Evolutionary conservation across 2,797 vertebrate species (phyloP), one percentile per base, ranked within the genome.

Genomic region (Pachyuromys duprasi): DNA sequence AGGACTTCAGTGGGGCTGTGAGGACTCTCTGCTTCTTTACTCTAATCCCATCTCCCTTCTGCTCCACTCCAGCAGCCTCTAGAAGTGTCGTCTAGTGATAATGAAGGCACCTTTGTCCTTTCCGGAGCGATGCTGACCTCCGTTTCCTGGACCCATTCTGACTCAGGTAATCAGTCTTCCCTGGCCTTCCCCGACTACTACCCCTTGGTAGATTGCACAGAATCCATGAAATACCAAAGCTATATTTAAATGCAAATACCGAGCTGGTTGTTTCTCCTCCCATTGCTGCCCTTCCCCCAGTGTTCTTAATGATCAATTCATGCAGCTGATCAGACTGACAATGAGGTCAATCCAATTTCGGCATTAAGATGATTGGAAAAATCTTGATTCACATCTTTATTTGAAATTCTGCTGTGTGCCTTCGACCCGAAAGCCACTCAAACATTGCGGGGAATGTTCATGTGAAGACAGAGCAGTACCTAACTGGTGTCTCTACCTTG

Each of bases 61-160:
- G n/a, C 28, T 97, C 8, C 78, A 92, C 39, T 75, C 92, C 81
- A 26, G 36, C 87, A 97, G 97, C 86, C 63, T 28, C 96, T 87
- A 78, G 91, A 91, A 83, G 67, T 67, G 13, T 57, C 86, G 3
- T 81, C 26, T 57, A 2, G 8, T 67, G 97, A 88, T 14, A 2
- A 97, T 95, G 96, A 91, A 86, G 86, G 79, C 90, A 60, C 74
- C 82, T 69, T 39, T 53, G 90, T 97, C 86, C 53, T 86, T 72
- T 57, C 92, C 15, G 93, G 92, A 96, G 96, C 88, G 6, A 98
- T 98, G 97, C 96, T 95, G 97, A 97, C 97, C 94, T 96, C 22
- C 14, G 80, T 80, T 92, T 97, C 94, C 82, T 97, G 97, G 97
- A 97, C 97, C 97, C 97, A 90, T 94, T 97, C 88, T 17, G 93